Percentiles rank a stretch among this genome's conserved stretches.
phyloP scores from a whole-genome alignment of 2,888 invertebrate species.

The Drosophila vallismaia region DNA sequence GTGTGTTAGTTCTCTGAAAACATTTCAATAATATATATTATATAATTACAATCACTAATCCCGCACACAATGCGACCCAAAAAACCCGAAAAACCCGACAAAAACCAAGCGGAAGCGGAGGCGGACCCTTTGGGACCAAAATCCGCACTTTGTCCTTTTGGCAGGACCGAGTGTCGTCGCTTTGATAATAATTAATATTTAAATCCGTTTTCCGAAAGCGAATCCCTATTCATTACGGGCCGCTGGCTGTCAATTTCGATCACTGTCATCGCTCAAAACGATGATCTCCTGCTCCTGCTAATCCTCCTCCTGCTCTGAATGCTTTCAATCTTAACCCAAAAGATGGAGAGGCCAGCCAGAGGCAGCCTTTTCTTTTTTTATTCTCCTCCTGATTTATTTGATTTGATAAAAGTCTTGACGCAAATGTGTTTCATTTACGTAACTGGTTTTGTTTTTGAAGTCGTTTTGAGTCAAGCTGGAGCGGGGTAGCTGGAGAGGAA shows the following conservation, averaged over 20 bases:
- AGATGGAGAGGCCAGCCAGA: not conserved
- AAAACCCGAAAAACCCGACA: too few relatives aligned
- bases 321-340: too few relatives aligned
- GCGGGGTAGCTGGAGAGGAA: not conserved
- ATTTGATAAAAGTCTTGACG: conserved; percentile 67
- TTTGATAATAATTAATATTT: conserved; percentile 71
- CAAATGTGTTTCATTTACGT: conserved; percentile 70
- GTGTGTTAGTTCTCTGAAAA: conserved; percentile 42
- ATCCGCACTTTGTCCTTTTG: too few relatives aligned
- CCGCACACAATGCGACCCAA: conserved; percentile 8
- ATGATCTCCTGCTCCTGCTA: conserved; percentile 6
- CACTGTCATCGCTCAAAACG: conserved; percentile 13
- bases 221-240: conserved; percentile 26
- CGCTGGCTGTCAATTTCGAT: conserved; percentile 19
- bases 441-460: conserved; percentile 18
- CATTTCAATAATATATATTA: conserved; percentile 65
- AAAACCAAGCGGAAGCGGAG: too few relatives aligned
- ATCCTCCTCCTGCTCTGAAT: not conserved
- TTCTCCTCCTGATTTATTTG: conserved; percentile 66
- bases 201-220: conserved; percentile 51
- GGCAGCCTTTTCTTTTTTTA: conserved; percentile 1
- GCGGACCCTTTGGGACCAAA: too few relatives aligned
- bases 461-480: not conserved
- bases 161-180: conserved; percentile 42
- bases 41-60: conserved; percentile 59